Evolutionary conservation across 2,113 vertebrate species (phyloP).

Genomic region (Theropithecus gelada): DNA sequence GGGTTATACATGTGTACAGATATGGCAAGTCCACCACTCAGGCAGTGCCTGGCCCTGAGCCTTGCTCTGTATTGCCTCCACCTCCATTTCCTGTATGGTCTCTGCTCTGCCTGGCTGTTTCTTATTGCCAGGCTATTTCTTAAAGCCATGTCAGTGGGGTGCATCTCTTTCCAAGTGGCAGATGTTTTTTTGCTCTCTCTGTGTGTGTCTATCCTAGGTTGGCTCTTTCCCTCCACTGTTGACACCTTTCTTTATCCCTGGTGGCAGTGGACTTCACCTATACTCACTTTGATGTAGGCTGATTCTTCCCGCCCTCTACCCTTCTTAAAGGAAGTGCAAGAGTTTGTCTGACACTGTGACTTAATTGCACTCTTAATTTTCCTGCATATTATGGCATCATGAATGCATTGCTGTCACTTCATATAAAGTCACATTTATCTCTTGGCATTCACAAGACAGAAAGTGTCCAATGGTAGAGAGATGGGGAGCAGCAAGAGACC

Average conservation of each 20-base stretch:
- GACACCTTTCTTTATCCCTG: not conserved
- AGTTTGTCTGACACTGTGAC: not conserved
- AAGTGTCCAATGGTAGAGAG: not conserved
- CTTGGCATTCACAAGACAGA: not conserved
- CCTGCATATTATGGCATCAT: not conserved
- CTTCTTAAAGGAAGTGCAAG: not conserved
- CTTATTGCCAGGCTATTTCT: not conserved
- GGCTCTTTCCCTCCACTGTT: not conserved
- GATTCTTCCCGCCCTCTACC: not conserved
- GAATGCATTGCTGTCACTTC: not conserved
- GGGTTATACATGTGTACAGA: slow-evolving; percentile 82
- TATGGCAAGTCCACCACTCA: slow-evolving; percentile 79
- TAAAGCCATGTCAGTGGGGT: not conserved
- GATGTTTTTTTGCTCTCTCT: slow-evolving; percentile 37
- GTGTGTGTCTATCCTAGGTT: slow-evolving; percentile 38
- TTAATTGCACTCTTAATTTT: not conserved
- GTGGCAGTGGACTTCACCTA: not conserved
- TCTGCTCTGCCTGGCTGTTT: not conserved
- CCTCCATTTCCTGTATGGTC: not conserved
- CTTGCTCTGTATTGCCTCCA: slow-evolving; percentile 12
- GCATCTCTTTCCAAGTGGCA: slow-evolving; percentile 1
- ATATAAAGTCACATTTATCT: not conserved
- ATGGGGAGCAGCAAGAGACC: not conserved
- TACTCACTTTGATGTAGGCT: too few relatives aligned
- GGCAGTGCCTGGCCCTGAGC: slow-evolving; percentile 69